Evolutionary conservation across 2,888 invertebrate genomes (phyloP).

Genomic region (Neoscelio sp.): DNA sequence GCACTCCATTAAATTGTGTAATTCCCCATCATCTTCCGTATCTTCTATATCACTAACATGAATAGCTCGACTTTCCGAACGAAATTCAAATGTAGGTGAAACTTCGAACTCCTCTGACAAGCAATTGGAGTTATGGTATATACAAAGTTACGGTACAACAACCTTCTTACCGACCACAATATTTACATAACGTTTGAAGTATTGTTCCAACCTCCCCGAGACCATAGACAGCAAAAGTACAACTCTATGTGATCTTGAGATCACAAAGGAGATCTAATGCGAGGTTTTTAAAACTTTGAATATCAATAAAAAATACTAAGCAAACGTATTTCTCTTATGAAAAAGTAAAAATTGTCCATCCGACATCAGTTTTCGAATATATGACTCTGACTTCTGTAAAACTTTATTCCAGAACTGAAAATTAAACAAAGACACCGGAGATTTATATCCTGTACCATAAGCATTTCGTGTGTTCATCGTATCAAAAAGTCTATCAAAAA

Average conservation of each 20-base stretch:
- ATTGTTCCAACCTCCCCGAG: conserved; percentile 70
- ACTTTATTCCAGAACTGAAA: conserved; percentile 12
- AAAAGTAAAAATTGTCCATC: not conserved
- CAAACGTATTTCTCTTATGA: conserved; percentile 18
- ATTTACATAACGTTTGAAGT: conserved; percentile 69
- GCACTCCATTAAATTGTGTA: not conserved
- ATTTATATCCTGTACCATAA: conserved; percentile 69
- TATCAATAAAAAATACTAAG: conserved; percentile 34
- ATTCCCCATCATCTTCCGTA: not conserved
- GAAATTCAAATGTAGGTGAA: conserved; percentile 21
- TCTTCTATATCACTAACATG: not conserved
- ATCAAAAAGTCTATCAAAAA: conserved; percentile 68
- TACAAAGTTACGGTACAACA: conserved; percentile 69
- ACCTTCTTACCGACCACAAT: conserved; percentile 68
- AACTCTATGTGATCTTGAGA: conserved; percentile 57
- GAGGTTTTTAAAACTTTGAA: not conserved
- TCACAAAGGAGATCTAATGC: conserved; percentile 19
- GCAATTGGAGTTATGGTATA: conserved; percentile 68
- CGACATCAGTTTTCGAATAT: conserved; percentile 11
- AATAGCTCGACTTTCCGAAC: not conserved
- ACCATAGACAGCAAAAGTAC: conserved; percentile 69
- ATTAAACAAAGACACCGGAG: conserved; percentile 47
- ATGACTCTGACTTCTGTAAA: conserved; percentile 15
- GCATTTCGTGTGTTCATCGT: conserved; percentile 68
- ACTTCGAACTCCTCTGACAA: conserved; percentile 6